These are phyloP conservation scores for Cyanistes caeruleus DNA, from an alignment of 2,113 vertebrate species.

Conservation along the genomic window DNA sequence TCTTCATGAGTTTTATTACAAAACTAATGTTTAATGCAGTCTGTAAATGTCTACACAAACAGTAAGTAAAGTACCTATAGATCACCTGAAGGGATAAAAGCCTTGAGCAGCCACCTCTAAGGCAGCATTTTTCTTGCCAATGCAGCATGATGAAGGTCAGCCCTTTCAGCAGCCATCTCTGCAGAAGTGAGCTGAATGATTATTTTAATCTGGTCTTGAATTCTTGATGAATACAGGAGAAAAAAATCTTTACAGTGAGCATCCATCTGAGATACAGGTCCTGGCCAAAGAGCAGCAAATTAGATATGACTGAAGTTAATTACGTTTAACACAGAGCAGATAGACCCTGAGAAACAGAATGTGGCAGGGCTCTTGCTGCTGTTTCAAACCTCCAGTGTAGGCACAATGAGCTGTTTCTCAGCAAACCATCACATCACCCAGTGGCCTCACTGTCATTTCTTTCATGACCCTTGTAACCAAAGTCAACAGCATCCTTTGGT, in stretches of 20 bases:
- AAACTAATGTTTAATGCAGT: background rate
- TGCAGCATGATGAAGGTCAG: background rate
- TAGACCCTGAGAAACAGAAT: background rate
- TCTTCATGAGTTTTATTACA: background rate
- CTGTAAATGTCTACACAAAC: background rate
- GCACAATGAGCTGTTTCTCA: background rate
- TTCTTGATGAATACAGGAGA: background rate
- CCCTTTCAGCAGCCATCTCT: background rate
- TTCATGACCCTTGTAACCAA: background rate
- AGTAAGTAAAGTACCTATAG: background rate
- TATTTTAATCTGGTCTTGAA: background rate
- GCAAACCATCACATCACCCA: background rate
- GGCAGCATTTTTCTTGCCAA: background rate
- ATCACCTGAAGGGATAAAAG: background rate
- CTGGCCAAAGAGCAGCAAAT: conserved; percentile 6
- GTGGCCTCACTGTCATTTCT: background rate
- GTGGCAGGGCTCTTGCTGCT: background rate
- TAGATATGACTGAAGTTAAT: background rate
- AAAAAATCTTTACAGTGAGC: background rate
- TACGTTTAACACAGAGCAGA: background rate
- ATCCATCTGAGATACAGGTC: background rate
- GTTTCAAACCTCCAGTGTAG: background rate
- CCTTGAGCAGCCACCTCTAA: background rate
- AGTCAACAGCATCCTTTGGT: background rate
- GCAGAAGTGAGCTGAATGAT: background rate